Conservation (phyloP, 1,140 invertebrate genomes). For the Zaprionus africanus region DNA sequence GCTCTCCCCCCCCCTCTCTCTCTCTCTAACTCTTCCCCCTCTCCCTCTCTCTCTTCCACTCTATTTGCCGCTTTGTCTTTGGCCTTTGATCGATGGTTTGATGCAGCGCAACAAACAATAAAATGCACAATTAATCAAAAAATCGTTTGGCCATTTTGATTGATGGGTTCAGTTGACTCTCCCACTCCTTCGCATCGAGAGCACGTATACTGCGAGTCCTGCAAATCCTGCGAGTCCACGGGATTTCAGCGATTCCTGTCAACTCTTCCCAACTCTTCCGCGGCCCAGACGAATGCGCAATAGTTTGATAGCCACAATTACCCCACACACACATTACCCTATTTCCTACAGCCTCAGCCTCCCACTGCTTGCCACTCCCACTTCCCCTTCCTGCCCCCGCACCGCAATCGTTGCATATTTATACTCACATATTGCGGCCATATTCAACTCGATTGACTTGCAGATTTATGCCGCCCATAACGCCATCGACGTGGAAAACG, state of each 20-base stretch:
- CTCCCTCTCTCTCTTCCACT: constrained; percentile 3
- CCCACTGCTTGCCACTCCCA: background rate
- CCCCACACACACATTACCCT: background rate
- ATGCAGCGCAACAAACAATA: constrained; percentile 70
- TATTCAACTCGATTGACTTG: constrained; percentile 44
- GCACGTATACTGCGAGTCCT: constrained; percentile 35
- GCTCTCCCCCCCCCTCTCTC: background rate
- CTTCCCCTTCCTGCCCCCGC: background rate
- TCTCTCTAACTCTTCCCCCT: constrained; percentile 21
- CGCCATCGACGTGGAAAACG: constrained; percentile 93
- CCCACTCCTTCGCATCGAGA: constrained; percentile 30
- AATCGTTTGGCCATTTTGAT: constrained; percentile 68
- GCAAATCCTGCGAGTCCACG: background rate
- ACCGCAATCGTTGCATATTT: constrained; percentile 32
- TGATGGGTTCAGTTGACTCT: constrained; percentile 57
- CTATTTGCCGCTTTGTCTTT: background rate
- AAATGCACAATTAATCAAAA: constrained; percentile 81
- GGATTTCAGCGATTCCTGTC: background rate
- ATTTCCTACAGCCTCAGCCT: background rate
- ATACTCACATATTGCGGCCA: constrained; percentile 38
- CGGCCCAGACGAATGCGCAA: constrained; percentile 24
- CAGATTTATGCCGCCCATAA: constrained; percentile 97
- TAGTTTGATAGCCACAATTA: constrained; percentile 28
- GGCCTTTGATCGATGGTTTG: constrained; percentile 70
- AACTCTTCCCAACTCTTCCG: background rate